Evolutionary conservation across 2,888 invertebrate genomes (phyloP).

Genomic region (Callyntrura sp.): DNA sequence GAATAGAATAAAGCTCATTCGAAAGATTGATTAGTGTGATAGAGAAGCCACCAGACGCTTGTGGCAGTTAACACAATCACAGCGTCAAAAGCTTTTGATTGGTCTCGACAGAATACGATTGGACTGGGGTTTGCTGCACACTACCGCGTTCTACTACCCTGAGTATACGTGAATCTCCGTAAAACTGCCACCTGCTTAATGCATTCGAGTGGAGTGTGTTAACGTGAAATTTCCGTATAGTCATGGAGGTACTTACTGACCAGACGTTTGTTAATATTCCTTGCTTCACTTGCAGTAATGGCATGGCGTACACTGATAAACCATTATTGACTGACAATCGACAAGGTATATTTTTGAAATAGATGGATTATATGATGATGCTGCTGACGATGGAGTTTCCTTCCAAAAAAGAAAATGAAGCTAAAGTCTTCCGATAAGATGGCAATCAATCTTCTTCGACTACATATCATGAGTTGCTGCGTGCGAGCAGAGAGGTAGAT

Average conservation of each 20-base stretch:
- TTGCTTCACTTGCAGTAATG: neutral
- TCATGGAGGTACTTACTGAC: no score
- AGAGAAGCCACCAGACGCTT: conserved; percentile 68
- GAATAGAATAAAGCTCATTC: conserved; percentile 65
- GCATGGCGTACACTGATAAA: conserved; percentile 55
- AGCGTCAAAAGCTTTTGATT: conserved; percentile 76
- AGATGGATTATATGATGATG: conserved; percentile 46
- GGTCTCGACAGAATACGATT: conserved; percentile 65
- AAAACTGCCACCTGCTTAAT: no score
- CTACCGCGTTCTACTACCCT: neutral
- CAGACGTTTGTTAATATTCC: neutral
- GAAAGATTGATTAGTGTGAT: conserved; percentile 73
- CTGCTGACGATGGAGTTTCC: conserved; percentile 45
- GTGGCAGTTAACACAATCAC: conserved; percentile 74
- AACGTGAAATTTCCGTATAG: no score
- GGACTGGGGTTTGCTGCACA: conserved; percentile 52
- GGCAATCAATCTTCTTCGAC: conserved; percentile 62
- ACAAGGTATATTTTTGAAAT: conserved; percentile 57
- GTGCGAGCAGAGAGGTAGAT: no score
- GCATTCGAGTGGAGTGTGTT: no score
- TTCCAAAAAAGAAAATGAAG: conserved; percentile 60
- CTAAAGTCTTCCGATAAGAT: conserved; percentile 49
- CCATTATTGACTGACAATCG: conserved; percentile 70
- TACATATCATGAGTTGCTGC: conserved; percentile 7
- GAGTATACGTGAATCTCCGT: conserved; percentile 6